A percentile compares a stretch with the other conserved stretches of the same genome.
These are phyloP conservation scores for Drosophila mayaguana DNA, from an alignment of 2,888 invertebrate genomes.

Conservation along the genomic window DNA sequence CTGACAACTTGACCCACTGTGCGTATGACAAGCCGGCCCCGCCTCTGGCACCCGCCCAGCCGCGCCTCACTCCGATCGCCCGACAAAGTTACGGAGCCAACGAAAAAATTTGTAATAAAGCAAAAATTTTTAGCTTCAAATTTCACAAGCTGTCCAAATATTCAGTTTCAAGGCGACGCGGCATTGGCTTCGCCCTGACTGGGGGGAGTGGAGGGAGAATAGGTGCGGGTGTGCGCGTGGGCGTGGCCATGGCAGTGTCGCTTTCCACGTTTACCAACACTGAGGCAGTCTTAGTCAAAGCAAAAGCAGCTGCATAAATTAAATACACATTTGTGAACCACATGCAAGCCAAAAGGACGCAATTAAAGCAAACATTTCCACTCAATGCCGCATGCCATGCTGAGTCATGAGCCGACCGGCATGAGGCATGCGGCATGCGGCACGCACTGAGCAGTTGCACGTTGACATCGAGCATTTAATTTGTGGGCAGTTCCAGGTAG, in stretches of 20 bases:
- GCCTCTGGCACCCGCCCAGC: background rate
- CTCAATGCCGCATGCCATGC: constrained; percentile 40
- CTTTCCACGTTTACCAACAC: constrained; percentile 15
- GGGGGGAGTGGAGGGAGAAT: background rate
- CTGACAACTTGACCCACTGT: constrained; percentile 80
- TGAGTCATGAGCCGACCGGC: constrained; percentile 10
- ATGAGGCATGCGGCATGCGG: constrained; percentile 35
- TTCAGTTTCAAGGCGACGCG: constrained; percentile 46
- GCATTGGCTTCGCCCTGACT: background rate
- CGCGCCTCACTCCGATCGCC: too few relatives aligned
- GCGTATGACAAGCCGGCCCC: constrained; percentile 50
- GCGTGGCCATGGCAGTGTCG: constrained; percentile 25
- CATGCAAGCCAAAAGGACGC: constrained; percentile 35
- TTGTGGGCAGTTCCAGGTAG: constrained; percentile 14
- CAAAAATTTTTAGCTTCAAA: constrained; percentile 44
- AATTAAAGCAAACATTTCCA: constrained; percentile 56
- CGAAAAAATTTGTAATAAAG: constrained; percentile 48
- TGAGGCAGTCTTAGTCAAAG: constrained; percentile 11
- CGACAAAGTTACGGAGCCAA: constrained; percentile 32
- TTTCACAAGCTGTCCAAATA: constrained; percentile 61
- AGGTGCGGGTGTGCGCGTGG: too few relatives aligned
- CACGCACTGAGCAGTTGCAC: constrained; percentile 29
- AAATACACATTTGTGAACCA: constrained; percentile 60
- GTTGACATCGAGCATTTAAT: constrained; percentile 35
- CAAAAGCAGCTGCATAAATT: constrained; percentile 45